phyloP scores from a whole-genome alignment of 2,888 invertebrate species.

The Pandemis cinnamomeana region DNA sequence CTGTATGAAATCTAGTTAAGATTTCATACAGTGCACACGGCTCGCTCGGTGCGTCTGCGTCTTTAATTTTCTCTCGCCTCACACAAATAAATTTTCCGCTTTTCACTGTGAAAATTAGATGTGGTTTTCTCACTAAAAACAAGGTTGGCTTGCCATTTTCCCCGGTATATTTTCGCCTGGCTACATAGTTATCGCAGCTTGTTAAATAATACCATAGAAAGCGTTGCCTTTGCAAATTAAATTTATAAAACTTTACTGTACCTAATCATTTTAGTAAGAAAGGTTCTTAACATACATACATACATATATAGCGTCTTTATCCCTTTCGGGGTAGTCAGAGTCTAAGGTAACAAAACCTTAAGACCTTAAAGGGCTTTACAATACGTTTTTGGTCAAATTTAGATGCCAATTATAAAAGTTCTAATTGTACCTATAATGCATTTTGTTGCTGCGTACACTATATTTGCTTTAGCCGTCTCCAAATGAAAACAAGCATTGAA shows the following conservation, averaged over 20 bases:
- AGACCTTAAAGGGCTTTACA: too few species aligned
- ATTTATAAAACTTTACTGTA: neutral
- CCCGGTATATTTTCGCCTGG: constrained; percentile 14
- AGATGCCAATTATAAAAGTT: too few species aligned
- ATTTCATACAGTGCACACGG: neutral
- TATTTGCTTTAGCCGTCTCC: too few species aligned
- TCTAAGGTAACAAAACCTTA: too few species aligned
- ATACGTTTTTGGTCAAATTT: too few species aligned
- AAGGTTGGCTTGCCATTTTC: constrained; percentile 33
- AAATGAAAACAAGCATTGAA: too few species aligned
- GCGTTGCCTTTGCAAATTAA: neutral
- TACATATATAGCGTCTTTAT: too few species aligned
- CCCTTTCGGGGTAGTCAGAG: too few species aligned
- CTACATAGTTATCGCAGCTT: neutral
- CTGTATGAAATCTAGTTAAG: constrained; percentile 21
- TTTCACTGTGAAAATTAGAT: constrained; percentile 37
- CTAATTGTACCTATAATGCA: too few species aligned
- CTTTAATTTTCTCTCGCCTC: constrained; percentile 39
- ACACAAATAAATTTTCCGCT: constrained; percentile 40
- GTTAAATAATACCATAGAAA: neutral
- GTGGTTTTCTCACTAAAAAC: constrained; percentile 41
- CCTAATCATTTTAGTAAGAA: neutral
- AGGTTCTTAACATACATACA: too few species aligned
- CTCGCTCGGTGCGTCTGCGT: constrained; percentile 23
- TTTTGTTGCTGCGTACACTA: too few species aligned